These are phyloP conservation scores for Cyrtodaria siliqua DNA, from an alignment of 2,888 invertebrate species.

Conservation along the genomic window DNA sequence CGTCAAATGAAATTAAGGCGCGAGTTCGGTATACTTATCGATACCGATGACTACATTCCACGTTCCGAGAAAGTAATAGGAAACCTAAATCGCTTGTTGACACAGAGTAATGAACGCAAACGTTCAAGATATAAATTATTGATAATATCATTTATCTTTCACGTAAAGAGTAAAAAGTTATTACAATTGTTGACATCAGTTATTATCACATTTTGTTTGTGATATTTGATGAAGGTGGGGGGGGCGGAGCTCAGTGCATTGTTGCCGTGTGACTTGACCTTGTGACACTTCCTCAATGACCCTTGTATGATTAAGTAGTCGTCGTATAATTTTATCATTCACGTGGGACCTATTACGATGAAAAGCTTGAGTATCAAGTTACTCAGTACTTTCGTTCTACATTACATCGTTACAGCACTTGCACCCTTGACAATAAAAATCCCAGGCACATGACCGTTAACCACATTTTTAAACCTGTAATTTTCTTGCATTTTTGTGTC, in stretches of 20 bases:
- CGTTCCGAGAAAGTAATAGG: no score
- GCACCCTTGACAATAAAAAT: constrained; percentile 42
- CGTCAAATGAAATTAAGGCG: constrained; percentile 2
- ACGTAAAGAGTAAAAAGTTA: no score
- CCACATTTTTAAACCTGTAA: no score
- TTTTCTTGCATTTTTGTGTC: no score
- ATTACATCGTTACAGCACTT: constrained; percentile 45
- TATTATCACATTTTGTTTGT: neutral
- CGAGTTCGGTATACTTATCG: no score
- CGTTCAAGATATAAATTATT: no score
- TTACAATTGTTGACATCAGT: no score
- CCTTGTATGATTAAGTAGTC: constrained; percentile 53
- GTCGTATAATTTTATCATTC: constrained; percentile 40
- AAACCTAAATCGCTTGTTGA: no score
- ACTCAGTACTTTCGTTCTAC: constrained; percentile 23
- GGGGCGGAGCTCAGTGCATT: constrained; percentile 41
- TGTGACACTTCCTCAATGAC: constrained; percentile 45
- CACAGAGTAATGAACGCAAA: no score
- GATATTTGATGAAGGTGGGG: neutral
- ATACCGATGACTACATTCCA: no score
- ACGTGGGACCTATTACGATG: constrained; percentile 38
- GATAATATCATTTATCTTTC: no score
- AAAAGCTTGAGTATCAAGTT: constrained; percentile 36
- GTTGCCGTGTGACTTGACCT: constrained; percentile 49
- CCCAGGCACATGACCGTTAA: constrained; percentile 32